phyloP scores from a whole-genome alignment of 2,888 invertebrate species.

The Drosophila ustulata region DNA sequence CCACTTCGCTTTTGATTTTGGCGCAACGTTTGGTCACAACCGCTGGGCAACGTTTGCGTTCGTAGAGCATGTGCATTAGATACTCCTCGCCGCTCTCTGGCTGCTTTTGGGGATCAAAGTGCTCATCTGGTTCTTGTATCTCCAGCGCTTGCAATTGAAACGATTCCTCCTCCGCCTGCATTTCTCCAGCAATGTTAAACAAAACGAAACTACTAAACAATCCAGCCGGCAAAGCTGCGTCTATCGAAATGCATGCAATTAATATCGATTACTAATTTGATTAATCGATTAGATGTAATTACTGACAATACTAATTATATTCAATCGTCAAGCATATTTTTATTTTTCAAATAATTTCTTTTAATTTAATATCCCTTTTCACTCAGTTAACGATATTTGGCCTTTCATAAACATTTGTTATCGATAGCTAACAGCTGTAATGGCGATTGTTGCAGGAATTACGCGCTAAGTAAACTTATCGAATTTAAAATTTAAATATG shows the following conservation, averaged over 20 bases:
- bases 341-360: too few relatives aligned
- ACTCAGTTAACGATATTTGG: too few relatives aligned
- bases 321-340: too few relatives aligned
- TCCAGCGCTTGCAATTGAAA: conserved; percentile 83
- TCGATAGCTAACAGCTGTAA: conserved; percentile 22
- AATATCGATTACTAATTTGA: not conserved
- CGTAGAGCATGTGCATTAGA: conserved; percentile 83
- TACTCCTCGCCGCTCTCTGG: conserved; percentile 83
- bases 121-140: conserved; percentile 77
- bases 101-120: conserved; percentile 79
- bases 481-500: not conserved
- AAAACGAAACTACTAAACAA: not conserved
- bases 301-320: too few relatives aligned
- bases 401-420: not conserved
- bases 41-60: conserved; percentile 82
- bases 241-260: conserved; percentile 2
- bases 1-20: conserved; percentile 36
- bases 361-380: too few relatives aligned
- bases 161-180: conserved; percentile 61
- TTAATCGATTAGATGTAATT: not conserved
- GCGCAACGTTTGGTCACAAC: conserved; percentile 76
- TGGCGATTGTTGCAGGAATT: not conserved
- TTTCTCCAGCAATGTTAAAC: not conserved
- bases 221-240: conserved; percentile 26
- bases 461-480: not conserved